Base-by-base conservation (phyloP, 2,113 vertebrate genomes). In the Gobiocypris rarus region DNA sequence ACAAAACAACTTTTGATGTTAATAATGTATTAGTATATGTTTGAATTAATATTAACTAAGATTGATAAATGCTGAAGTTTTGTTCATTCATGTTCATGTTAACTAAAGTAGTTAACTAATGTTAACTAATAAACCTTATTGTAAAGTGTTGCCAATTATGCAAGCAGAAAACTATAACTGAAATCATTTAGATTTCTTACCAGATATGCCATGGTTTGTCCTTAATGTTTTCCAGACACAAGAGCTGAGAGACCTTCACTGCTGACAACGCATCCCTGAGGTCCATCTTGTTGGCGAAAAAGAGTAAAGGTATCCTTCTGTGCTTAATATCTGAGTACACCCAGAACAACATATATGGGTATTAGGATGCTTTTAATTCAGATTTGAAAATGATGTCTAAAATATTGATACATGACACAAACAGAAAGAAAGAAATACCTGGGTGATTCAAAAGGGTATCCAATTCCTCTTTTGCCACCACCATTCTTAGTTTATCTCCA, bases 211-310 rank as follows among this genome's bases (percentile, higher is more conserved):
- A 99, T 31, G 98, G 97, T 89, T 99, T 99, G 92, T 99, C 97
- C 94, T 97, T 99, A 92, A 99, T 97, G 92, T 95, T 98, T 86
- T 99, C 97, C 94, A 99, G 93, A 86, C 96, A 96, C 73, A 99
- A 93, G 81, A 99, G 91, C 88, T 99, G 97, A 87, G 97, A 99
- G 38, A 98, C 97, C 91, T 97, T 99, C 59, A 99, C 96, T 83
- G 97, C 97, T 58, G 98, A 98, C 87, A 98, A 91, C 71, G 98
- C 95, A 13, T 99, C 97, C 86, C 96, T 94, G 76, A 99, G 95
- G 90, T 99, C 98, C 97, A 99, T 99, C 94, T 99, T 99, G 93
- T 99, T 99, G 76, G 98, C 98, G 90, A 98, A 99, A 91, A n/a
- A 99, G 89, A 99, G 94, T 90, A 99, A 95, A 90, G 98, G 98